phyloP scores from a whole-genome alignment of 2,888 invertebrate genomes.

The Trichogramma evanescens region DNA sequence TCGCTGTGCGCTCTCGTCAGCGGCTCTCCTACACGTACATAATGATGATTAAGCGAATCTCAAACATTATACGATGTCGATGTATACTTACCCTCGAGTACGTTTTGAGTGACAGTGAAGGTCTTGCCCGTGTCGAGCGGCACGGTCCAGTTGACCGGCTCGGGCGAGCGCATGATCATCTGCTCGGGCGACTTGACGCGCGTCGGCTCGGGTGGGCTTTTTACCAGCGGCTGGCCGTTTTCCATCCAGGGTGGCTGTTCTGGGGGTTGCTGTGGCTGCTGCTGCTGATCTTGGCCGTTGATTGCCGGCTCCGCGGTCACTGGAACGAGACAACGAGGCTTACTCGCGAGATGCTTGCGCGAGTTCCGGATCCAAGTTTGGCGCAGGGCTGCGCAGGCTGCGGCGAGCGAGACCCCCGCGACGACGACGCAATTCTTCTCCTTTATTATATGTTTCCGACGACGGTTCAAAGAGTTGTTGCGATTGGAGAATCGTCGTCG shows the following conservation, averaged over 20 bases:
- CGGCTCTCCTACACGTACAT: constrained; percentile 58
- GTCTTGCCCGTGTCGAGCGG: constrained; percentile 89
- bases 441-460: no score
- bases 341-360: constrained; percentile 28
- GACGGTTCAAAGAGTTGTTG: no score
- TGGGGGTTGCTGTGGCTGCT: constrained; percentile 51
- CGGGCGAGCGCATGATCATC: constrained; percentile 85
- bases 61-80: no score
- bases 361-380: no score
- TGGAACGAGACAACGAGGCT: constrained; percentile 35
- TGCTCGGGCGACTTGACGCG: constrained; percentile 89
- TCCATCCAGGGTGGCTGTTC: constrained; percentile 52
- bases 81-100: constrained; percentile 60
- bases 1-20: constrained; percentile 82
- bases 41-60: no score
- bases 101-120: constrained; percentile 88
- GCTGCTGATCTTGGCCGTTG: constrained; percentile 44
- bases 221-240: constrained; percentile 66
- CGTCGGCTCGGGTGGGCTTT: constrained; percentile 88
- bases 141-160: constrained; percentile 92
- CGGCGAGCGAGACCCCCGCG: no score
- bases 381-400: no score
- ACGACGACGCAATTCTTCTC: no score
- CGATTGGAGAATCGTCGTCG: no score
- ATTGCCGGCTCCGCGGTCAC: constrained; percentile 44